Base-by-base conservation (phyloP, 2,888 invertebrate species). In the Drosophila macrospina region DNA sequence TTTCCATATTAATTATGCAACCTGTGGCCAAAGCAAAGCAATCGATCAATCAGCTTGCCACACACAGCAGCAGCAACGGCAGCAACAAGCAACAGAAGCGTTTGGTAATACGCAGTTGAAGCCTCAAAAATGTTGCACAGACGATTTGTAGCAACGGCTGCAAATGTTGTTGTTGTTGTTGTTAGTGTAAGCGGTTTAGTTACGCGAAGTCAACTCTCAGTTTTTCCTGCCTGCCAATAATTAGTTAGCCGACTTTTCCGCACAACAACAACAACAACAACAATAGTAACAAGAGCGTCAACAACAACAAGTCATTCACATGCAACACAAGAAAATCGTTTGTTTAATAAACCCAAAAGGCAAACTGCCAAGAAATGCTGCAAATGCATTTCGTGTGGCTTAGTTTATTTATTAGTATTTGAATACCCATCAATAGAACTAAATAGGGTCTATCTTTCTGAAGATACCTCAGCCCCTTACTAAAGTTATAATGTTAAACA, bases 21-120 rank as follows among this genome's bases (percentile, higher is more conserved):
- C 69, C 69, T 65, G 76, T 63, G 64, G 67, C 78, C 59, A 73
- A 64, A 78, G 62, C 66, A 47, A 65, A 48, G 51, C 78, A 80
- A 82, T 84, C 83, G 88, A 84, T 84, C 83, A 89, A 89, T 84
- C 83, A 68, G 83, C 75, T 81, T 87, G 86, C 82, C 85, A 71
- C 84, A 75, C 70, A 68, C 28, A 28, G 8, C 67, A 56, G 44
- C 55, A 28, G 48, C 56, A 55, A 10, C 24, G 52, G 24, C 42
- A 50, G 4, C 39, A 59, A 8, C 44, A 20, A 45, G 28, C 34
- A 32, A 13, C 41, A 78, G 59, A 68, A 89, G 59, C 69, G 68
- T 86, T 84, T 88, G 73, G 89, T 88, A 87, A 89, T 81, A 82
- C 65, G 60, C 74, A 54, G 75, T 54, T 54, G 83, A 83, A 83